phyloP scores from a whole-genome alignment of 2,888 invertebrate genomes.

The Cephus pulcher region DNA sequence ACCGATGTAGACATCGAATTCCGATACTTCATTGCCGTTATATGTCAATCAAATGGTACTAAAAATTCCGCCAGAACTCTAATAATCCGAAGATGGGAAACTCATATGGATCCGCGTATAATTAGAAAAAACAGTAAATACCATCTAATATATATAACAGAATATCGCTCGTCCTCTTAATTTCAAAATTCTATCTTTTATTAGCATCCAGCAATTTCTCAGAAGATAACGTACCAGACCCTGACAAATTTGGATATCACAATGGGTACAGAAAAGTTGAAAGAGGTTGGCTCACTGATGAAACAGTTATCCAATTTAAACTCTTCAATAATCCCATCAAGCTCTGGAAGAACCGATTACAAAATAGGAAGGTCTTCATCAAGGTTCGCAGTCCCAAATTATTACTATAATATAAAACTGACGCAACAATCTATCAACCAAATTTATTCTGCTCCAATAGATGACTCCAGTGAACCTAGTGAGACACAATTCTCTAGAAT shows the following conservation, averaged over 20 bases:
- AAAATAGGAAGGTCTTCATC: constrained; percentile 76
- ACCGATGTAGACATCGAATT: constrained; percentile 76
- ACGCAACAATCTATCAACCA: neutral
- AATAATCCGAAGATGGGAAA: constrained; percentile 85
- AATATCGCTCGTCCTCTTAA: neutral
- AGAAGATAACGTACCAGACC: constrained; percentile 63
- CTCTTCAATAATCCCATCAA: constrained; percentile 84
- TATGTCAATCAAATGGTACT: constrained; percentile 71
- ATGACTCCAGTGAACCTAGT: constrained; percentile 79
- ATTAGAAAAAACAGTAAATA: constrained; percentile 69
- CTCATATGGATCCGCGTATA: constrained; percentile 76
- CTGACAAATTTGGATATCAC: constrained; percentile 77
- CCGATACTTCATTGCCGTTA: constrained; percentile 81
- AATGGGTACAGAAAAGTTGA: constrained; percentile 72
- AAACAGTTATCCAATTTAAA: constrained; percentile 87
- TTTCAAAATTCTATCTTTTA: neutral
- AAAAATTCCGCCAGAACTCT: constrained; percentile 65
- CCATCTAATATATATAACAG: constrained; percentile 9
- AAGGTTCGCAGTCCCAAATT: constrained; percentile 68
- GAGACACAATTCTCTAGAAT: constrained; percentile 62
- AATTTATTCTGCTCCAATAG: constrained; percentile 35
- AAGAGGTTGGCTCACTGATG: constrained; percentile 86
- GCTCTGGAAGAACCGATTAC: constrained; percentile 79
- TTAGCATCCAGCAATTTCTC: constrained; percentile 54
- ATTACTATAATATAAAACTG: neutral